Evolutionary conservation across 2,888 invertebrate genomes (phyloP), one percentile per base, ranked within the genome.

Genomic region (Melolontha melolontha): DNA sequence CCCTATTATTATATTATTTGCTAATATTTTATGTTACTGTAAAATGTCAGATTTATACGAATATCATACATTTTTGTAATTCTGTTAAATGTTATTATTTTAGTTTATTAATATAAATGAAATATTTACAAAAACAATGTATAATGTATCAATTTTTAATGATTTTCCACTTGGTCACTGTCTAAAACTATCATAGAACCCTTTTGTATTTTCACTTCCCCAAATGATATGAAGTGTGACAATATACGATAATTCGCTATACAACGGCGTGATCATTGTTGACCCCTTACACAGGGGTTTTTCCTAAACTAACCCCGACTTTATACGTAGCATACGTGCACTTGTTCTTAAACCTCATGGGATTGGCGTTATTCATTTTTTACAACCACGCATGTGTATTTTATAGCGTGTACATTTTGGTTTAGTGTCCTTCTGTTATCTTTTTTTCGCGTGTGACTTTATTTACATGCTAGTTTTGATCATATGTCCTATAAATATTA

Each of bases 221-320:
- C 57, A 16, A 52, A 67, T 12, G 52, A 27, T 65, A 68, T 65
- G 67, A 71, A 63, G 70, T 68, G 72, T 68, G 71, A 73, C 72
- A 73, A 72, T 64, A 71, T 71, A 71, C 71, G 73, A 71, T 74
- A 74, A 74, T 74, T 73, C 73, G 73, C 66, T 34, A 71, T 72
- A 74, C 72, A 74, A 68, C 72, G 73, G 73, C 73, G 73, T 71
- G 71, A 72, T 74, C 73, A 71, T 73, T 74, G 71, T 72, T 70
- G 66, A 64, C 69, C 70, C 64, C 54, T 50, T 57, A 27, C 55
- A 34, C 64, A 50, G 64, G 69, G 70, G 67, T 65, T 59, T 66
- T 42, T 34, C 50, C 62, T 49, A 47, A 68, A 66, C 67, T 40
- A 66, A 63, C 66, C 66, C 44, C 59, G n/a, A 14, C n/a, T 11